These are phyloP conservation scores for Spialia ferax DNA, from an alignment of 2,888 invertebrate genomes.

Conservation along the genomic window DNA sequence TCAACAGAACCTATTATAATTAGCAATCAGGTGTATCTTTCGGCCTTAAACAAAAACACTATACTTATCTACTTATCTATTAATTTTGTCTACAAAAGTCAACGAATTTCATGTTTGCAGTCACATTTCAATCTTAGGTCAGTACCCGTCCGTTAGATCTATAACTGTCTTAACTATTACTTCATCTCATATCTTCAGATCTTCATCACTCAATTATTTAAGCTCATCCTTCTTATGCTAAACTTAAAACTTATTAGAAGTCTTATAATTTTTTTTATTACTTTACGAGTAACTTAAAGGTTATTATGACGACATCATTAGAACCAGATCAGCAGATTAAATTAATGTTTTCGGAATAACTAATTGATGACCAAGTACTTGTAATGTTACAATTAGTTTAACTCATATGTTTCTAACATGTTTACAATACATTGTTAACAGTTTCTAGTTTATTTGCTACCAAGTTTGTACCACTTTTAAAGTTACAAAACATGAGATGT, in stretches of 20 bases:
- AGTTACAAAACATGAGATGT: too few species aligned
- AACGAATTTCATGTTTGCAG: slow-evolving; percentile 53
- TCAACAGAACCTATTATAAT: too few species aligned
- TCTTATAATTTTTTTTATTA: background rate
- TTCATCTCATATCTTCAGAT: slow-evolving; percentile 5
- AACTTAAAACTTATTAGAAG: background rate
- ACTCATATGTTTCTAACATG: too few species aligned
- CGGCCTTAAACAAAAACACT: background rate
- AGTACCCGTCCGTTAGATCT: slow-evolving; percentile 79
- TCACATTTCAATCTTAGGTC: slow-evolving; percentile 61
- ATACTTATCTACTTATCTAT: too few species aligned
- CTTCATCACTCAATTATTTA: slow-evolving; percentile 13
- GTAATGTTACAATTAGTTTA: too few species aligned
- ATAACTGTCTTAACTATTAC: slow-evolving; percentile 42
- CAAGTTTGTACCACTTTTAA: too few species aligned
- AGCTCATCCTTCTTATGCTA: slow-evolving; percentile 2
- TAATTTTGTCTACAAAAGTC: background rate
- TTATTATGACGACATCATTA: background rate
- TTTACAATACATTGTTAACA: too few species aligned
- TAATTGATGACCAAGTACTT: too few species aligned
- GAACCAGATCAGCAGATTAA: background rate
- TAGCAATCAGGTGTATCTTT: too few species aligned
- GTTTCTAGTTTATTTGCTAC: too few species aligned
- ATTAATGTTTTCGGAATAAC: too few species aligned
- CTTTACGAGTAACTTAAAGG: background rate